Percentiles rank a stretch among this genome's conserved stretches.
Evolutionary conservation across 2,797 vertebrate species (phyloP).

Genomic region (Tragopan temminckii): DNA sequence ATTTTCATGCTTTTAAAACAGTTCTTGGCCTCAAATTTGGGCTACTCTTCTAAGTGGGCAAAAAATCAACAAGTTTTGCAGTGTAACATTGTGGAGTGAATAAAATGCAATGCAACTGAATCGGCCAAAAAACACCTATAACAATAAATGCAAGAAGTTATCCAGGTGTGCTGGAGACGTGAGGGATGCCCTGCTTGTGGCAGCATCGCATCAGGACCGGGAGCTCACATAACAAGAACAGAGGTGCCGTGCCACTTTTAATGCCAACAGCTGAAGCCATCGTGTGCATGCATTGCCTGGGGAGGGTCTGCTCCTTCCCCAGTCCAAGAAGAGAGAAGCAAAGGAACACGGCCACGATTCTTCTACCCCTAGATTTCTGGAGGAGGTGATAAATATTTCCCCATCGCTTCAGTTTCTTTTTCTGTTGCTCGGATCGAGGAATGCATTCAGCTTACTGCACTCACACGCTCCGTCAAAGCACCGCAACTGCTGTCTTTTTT

Average conservation of each 20-base stretch:
- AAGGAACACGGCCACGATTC: background rate
- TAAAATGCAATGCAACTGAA: background rate
- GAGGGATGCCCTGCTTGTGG: background rate
- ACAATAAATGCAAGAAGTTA: background rate
- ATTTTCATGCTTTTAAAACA: background rate
- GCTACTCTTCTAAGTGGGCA: background rate
- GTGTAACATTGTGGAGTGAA: background rate
- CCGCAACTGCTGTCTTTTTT: background rate
- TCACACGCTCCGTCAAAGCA: background rate
- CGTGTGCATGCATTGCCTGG: no score
- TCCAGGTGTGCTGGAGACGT: fast-evolving
- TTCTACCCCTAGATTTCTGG: background rate
- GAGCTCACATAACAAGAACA: no score
- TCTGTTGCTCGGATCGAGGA: background rate
- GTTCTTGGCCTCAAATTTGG: background rate
- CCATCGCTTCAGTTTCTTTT: background rate
- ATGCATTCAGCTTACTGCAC: background rate
- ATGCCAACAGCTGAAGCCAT: background rate
- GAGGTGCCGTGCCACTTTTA: background rate
- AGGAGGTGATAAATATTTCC: background rate
- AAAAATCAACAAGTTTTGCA: background rate
- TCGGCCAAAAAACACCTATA: background rate
- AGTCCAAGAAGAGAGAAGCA: fast-evolving
- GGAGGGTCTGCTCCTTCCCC: background rate
- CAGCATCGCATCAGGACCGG: background rate